Conservation (phyloP, 2,888 invertebrate genomes). For the Bruchidius siliquastri region DNA sequence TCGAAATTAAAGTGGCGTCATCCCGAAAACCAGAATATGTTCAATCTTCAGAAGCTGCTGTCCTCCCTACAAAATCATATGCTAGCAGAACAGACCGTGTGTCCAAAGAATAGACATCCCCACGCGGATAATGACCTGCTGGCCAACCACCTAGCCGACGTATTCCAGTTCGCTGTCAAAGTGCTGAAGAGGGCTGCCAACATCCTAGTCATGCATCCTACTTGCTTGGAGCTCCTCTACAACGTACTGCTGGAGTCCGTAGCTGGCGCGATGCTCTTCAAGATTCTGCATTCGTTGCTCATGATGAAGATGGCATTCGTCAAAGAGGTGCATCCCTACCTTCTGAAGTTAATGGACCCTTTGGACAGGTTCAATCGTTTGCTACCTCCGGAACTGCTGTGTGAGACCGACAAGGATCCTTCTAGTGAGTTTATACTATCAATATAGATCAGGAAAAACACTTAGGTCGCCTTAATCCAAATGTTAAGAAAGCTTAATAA, state of each 20-base stretch:
- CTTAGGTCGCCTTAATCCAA: too few relatives aligned
- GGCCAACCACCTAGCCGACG: conserved; percentile 35
- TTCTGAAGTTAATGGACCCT: conserved; percentile 44
- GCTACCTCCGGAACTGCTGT: conserved; percentile 41
- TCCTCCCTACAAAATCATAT: conserved; percentile 58
- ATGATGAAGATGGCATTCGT: conserved; percentile 49
- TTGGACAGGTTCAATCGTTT: conserved; percentile 45
- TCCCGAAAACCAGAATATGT: conserved; percentile 34
- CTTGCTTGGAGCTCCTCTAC: conserved; percentile 44
- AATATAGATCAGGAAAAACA: too few relatives aligned
- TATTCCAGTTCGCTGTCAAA: conserved; percentile 38
- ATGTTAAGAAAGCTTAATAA: too few relatives aligned
- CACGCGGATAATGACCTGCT: conserved; percentile 27
- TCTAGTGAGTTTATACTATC: conserved; percentile 35
- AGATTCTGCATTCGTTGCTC: conserved; percentile 54
- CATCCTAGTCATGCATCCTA: conserved; percentile 41
- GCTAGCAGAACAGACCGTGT: conserved; percentile 49
- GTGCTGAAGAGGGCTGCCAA: conserved; percentile 40
- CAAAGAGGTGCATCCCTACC: conserved; percentile 39
- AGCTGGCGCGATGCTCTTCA: conserved; percentile 55
- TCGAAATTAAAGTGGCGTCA: conserved; percentile 37
- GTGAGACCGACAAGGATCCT: conserved; percentile 35
- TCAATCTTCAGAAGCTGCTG: conserved; percentile 51
- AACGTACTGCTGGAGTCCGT: conserved; percentile 53
- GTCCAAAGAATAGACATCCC: conserved; percentile 10